Conservation (phyloP, 1,140 invertebrate genomes). For the Lanistes nyassanus region DNA sequence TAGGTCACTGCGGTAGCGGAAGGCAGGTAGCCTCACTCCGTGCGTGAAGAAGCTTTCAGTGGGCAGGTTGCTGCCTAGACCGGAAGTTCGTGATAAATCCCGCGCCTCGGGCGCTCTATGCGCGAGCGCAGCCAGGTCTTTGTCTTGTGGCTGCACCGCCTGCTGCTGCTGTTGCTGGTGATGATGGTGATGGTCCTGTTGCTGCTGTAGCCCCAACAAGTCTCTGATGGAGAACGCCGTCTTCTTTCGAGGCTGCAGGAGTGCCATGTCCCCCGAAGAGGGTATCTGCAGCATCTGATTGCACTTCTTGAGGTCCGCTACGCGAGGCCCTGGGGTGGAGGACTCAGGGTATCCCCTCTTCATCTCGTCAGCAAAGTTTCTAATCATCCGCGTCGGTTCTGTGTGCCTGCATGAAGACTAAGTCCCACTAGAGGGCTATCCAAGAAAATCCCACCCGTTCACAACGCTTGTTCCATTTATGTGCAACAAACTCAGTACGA, state of each 20-base stretch:
- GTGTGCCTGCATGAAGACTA: too few species aligned
- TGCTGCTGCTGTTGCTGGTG: constrained; percentile 5
- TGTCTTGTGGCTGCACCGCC: neutral
- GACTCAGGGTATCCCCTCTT: too few species aligned
- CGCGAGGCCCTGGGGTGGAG: too few species aligned
- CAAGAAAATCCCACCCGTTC: too few species aligned
- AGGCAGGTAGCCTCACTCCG: constrained; percentile 8
- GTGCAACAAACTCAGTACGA: too few species aligned
- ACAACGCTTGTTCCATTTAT: too few species aligned
- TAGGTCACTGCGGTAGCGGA: constrained; percentile 6
- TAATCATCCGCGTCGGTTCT: too few species aligned
- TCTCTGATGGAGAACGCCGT: constrained; percentile 34
- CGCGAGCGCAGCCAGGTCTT: neutral
- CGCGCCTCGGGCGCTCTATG: neutral
- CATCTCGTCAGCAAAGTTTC: too few species aligned
- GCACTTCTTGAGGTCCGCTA: too few species aligned
- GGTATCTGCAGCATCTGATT: too few species aligned
- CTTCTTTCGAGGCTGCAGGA: constrained; percentile 28
- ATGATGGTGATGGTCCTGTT: constrained; percentile 17
- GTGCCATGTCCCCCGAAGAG: neutral
- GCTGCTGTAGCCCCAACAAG: constrained; percentile 27
- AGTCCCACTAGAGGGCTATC: too few species aligned
- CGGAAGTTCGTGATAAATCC: neutral
- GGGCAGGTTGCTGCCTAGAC: constrained; percentile 2
- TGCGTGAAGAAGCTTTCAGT: neutral